Evolutionary conservation across 92 coral and sea anemone genomes (phyloP), one percentile per base, ranked within the genome.

Genomic region (Zoanthus sociatus): DNA sequence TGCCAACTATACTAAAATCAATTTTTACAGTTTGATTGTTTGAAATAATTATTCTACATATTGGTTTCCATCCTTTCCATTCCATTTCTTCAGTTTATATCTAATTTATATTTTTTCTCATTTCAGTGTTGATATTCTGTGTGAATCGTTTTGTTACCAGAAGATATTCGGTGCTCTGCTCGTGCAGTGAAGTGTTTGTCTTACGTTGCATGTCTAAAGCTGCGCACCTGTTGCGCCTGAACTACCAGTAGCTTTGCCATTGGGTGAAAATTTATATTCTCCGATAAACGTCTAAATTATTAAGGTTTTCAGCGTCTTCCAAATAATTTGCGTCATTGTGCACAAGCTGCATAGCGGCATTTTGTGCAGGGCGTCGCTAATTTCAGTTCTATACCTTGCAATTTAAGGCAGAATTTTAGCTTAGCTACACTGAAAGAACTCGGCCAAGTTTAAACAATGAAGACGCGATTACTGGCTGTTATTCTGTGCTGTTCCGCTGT

Each of bases 281-380:
- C 82, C 13, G 85, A 45, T 45, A 67, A 81, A 64, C 30, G 66
- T 64, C 46, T 81, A 17, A 81, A 81, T 81, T 66, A 81, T 81
- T 81, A 21, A 81, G 30, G 70, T 5, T 78, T 78, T 61, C 50
- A 79, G 85, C 85, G 85, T 81, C 85, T 81, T 33, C 42, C 67
- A 30, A 81, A 21, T 58, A 7, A 17, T 33, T 61, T 60, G 72
- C 16, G 60, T 37, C 12, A n/a, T 4, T 20, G 33, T 78, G 71
- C 31, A 61, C 72, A 13, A 61, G 84, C 12, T 33, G 83, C 30
- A 56, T 45, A 61, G 9, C 14, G 42, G 31, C 42, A 18, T 42
- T 66, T 12, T 45, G 14, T 46, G 45, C 66, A 64, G 31, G 20
- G 2, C 13, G 18, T 47, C 16, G 61, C 33, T 9, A 58, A 26